Evolutionary conservation across 2,113 vertebrate species (phyloP).

Genomic region (Lagopus muta): DNA sequence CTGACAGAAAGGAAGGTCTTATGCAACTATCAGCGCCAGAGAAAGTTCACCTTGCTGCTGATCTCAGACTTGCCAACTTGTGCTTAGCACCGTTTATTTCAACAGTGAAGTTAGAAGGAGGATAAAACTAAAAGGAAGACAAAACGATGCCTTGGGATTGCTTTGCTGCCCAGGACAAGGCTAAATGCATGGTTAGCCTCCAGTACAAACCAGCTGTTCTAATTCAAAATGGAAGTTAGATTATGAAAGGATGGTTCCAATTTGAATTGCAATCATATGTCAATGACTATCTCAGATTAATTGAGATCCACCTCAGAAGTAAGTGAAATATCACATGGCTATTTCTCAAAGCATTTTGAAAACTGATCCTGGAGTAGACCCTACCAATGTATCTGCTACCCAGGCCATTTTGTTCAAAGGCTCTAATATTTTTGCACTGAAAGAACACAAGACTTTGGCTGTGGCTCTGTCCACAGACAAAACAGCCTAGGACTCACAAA

Average conservation of each 20-base stretch:
- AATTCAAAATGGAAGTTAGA: neutral
- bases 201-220: neutral
- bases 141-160: neutral
- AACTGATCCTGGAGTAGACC: neutral
- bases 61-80: neutral
- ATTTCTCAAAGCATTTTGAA: neutral
- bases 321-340: neutral
- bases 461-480: neutral
- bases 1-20: neutral
- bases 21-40: neutral
- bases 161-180: neutral
- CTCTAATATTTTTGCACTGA: neutral
- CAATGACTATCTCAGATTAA: fast-evolving
- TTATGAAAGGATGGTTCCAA: neutral
- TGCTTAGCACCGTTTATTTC: neutral
- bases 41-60: neutral
- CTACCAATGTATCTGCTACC: neutral
- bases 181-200: neutral
- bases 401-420: neutral
- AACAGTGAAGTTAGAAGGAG: neutral
- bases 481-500: neutral
- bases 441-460: neutral
- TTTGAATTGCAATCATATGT: neutral
- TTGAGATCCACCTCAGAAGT: neutral
- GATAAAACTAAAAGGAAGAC: neutral